Percentiles rank a stretch among this genome's conserved stretches.
Evolutionary conservation across 2,888 invertebrate species (phyloP).

Genomic region (Macropis europaea): DNA sequence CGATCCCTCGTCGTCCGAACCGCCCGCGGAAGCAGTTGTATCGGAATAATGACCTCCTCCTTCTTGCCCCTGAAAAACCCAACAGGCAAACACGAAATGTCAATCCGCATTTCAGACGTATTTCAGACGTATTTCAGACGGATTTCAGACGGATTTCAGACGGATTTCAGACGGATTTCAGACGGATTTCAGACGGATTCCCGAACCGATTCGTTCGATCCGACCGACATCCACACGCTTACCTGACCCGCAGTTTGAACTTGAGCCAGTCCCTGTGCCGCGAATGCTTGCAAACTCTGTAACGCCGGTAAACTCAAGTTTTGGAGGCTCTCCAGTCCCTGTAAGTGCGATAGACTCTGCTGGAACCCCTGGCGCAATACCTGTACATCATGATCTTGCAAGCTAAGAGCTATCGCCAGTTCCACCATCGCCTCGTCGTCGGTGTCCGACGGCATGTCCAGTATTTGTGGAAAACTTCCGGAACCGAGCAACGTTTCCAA

Average conservation of each 20-base stretch:
- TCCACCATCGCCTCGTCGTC: constrained; percentile 99
- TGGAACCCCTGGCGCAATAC: constrained; percentile 81
- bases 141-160: too few relatives aligned
- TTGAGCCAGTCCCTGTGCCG: constrained; percentile 74
- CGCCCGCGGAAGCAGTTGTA: constrained; percentile 91
- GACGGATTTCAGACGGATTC: too few relatives aligned
- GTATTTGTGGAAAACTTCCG: constrained; percentile 87
- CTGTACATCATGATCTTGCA: constrained; percentile 89
- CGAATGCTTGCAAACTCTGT: constrained; percentile 81
- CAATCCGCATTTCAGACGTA: neutral
- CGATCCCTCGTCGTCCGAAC: constrained; percentile 96
- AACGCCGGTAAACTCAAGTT: constrained; percentile 78
- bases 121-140: too few relatives aligned
- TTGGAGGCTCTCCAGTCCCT: constrained; percentile 80
- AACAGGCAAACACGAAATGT: neutral
- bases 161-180: too few relatives aligned
- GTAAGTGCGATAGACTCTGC: constrained; percentile 76
- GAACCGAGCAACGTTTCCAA: constrained; percentile 78
- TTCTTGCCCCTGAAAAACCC: constrained; percentile 46
- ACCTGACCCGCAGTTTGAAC: constrained; percentile 65
- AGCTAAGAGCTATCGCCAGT: constrained; percentile 95
- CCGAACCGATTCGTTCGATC: too few relatives aligned
- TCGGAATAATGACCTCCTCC: constrained; percentile 87
- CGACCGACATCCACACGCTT: too few relatives aligned
- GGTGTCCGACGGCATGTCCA: constrained; percentile 96